Percentiles rank a stretch among this genome's conserved stretches.
phyloP scores from a whole-genome alignment of 2,888 invertebrate species.

The Mantis religiosa region DNA sequence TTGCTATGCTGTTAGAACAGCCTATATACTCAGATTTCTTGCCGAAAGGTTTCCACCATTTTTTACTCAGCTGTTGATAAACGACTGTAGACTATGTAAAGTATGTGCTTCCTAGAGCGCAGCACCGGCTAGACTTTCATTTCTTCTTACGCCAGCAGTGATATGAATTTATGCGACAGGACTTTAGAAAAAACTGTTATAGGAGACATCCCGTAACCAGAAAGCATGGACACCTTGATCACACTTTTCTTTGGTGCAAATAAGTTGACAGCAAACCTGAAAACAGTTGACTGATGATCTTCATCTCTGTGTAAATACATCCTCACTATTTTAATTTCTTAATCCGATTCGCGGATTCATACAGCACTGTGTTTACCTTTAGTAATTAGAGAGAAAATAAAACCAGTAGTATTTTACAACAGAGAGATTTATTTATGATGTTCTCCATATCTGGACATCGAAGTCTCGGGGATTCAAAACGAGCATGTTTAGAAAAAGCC shows the following conservation, averaged over 20 bases:
- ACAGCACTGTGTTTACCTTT: no score
- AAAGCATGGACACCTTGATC: not conserved
- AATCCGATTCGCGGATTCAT: no score
- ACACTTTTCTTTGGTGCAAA: not conserved
- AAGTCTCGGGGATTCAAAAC: no score
- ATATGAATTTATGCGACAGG: not conserved
- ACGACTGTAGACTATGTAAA: not conserved
- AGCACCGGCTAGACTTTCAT: not conserved
- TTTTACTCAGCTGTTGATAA: not conserved
- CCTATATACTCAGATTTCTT: not conserved
- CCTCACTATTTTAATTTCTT: no score
- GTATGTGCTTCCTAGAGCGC: not conserved
- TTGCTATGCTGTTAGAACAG: no score
- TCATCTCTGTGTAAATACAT: no score
- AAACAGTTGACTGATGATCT: not conserved
- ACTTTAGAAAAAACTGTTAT: not conserved
- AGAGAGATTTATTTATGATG: no score
- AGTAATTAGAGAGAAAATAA: no score
- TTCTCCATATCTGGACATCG: no score
- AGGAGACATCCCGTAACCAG: not conserved
- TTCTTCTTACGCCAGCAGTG: not conserved
- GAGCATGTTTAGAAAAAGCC: no score
- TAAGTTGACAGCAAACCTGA: not conserved
- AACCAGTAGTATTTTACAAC: no score
- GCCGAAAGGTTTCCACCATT: not conserved